Base-by-base conservation (phyloP, 1,140 invertebrate species). In the Mycetomoellerius zeteki region DNA sequence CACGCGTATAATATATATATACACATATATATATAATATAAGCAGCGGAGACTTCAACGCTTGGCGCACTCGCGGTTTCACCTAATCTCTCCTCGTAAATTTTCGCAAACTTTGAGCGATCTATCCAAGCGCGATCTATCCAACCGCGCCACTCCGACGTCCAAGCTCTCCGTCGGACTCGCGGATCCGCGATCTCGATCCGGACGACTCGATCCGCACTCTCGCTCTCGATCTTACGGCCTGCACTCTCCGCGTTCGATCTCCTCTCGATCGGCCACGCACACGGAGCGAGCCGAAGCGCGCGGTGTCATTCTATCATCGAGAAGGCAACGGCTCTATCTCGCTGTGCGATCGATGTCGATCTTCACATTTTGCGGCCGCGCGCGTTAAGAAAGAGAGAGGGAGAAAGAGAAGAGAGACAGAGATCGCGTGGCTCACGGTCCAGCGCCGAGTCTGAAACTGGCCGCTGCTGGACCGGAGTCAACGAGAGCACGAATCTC, bases 381-480 rank as follows among this genome's bases (percentile, higher is more conserved):
- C 86, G 47, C 64, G 33, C 64, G 33, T 43, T 10, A 69, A 50
- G 73, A 30, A 65, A 27, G 52, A 27, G 76, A 58, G 21, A 27
- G 30, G 56, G 27, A 76, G 21, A 52, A 16, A 16, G 47, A 50
- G 14, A 16, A 78, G 85, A 33, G 52, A 24, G n/a, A 54, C n/a
- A 37, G 86, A 77, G 76, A 82, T 81, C 86, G 71, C 93, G 93
- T 93, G 91, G 90, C 92, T 91, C 93, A 91, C 94, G 92, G 91
- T 92, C 89, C 92, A 93, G 90, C 92, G 94, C 71, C 93, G 92
- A 92, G 92, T 91, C 91, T 92, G 92, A 93, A 93, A 94, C 94
- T 95, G 94, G 71, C 86, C 86, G 89, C 69, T 30, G 37, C 47
- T 50, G 64, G 8, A 43, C 64, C 77, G 21, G 75, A 86, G 75